These are phyloP conservation scores for Leptodactylus fallax DNA, from an alignment of 2,797 vertebrate species.

Conservation along the genomic window DNA sequence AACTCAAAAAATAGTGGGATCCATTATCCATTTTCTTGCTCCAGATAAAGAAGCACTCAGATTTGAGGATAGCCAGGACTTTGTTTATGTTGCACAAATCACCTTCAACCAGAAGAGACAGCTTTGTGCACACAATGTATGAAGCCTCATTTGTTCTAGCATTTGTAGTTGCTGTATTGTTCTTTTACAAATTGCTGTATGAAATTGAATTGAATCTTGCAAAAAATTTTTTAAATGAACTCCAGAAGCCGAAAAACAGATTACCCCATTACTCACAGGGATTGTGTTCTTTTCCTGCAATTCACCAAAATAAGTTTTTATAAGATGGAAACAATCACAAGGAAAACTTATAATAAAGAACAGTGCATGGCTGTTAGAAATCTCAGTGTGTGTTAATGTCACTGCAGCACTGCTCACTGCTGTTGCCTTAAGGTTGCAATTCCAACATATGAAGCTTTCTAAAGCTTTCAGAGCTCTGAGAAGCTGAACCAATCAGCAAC, in stretches of 20 bases:
- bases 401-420: no score
- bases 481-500: no score
- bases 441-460: no score
- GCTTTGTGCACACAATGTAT: slow-evolving; percentile 3
- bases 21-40: no score
- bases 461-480: no score
- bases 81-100: neutral
- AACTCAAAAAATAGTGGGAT: no score
- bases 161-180: slow-evolving; percentile 1
- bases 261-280: neutral
- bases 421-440: no score
- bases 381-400: no score
- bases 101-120: neutral
- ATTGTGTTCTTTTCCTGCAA: neutral
- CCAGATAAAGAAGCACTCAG: neutral
- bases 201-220: slow-evolving; percentile 4
- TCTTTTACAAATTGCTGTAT: slow-evolving; percentile 21
- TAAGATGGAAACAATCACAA: neutral
- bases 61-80: neutral
- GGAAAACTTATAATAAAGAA: neutral
- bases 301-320: neutral
- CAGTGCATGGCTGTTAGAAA: no score
- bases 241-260: neutral
- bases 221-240: neutral
- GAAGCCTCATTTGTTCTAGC: slow-evolving; percentile 8